Conservation (phyloP, 2,797 vertebrate genomes). For the Glyptemys insculpta region DNA sequence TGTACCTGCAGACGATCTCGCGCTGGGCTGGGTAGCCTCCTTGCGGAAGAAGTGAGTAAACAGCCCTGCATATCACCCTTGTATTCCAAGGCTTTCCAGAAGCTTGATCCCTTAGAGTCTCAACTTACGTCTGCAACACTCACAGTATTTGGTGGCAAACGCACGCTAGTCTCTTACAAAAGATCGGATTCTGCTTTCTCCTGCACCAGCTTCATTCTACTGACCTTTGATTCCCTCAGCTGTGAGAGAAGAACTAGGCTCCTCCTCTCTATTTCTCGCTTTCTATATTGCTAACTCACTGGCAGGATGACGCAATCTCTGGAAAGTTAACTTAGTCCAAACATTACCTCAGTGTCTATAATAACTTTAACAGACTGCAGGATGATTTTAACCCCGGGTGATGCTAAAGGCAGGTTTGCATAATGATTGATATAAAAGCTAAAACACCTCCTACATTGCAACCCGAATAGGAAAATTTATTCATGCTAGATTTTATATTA, state of each 20-base stretch:
- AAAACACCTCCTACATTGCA: not conserved
- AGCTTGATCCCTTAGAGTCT: not conserved
- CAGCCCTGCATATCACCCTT: not conserved
- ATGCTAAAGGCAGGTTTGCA: slow-evolving; percentile 27
- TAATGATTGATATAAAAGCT: slow-evolving; percentile 37
- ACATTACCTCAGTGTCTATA: not conserved
- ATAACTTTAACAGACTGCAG: slow-evolving; percentile 31
- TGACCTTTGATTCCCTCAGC: not conserved
- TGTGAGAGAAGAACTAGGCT: not conserved
- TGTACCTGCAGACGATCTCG: not conserved
- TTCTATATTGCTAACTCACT: not conserved
- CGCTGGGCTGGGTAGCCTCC: not conserved
- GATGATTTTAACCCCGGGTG: slow-evolving; percentile 16
- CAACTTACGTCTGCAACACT: not conserved
- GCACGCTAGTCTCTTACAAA: not conserved
- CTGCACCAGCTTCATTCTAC: rapidly evolving
- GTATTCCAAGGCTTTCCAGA: not conserved
- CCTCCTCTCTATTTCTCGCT: not conserved
- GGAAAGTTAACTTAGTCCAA: not conserved
- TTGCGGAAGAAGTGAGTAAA: not conserved
- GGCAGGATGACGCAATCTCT: not conserved
- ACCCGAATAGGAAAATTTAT: not conserved
- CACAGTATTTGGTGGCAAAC: not conserved
- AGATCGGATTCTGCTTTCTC: not conserved
- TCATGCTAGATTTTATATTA: slow-evolving; percentile 17